phyloP scores from a whole-genome alignment of 92 coral and sea anemone species.

The Parazoanthus atlanticus region DNA sequence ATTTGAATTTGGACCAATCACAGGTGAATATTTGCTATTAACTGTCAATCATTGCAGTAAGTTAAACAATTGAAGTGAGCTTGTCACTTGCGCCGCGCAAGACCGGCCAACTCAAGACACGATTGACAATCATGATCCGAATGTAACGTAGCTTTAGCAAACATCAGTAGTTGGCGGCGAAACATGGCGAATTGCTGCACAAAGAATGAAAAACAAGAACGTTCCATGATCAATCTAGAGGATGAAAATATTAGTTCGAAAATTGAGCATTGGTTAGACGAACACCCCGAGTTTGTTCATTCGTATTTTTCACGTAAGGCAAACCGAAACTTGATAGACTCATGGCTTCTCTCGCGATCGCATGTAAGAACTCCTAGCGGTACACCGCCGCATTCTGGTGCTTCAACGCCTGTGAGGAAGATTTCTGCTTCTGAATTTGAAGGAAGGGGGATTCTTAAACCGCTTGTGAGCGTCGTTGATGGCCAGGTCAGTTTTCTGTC shows the following conservation, averaged over 20 bases:
- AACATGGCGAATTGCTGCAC: slow-evolving; percentile 94
- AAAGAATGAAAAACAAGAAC: slow-evolving; percentile 79
- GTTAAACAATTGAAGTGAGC: slow-evolving; percentile 93
- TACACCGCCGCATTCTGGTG: slow-evolving; percentile 99
- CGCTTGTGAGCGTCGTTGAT: slow-evolving; percentile 92
- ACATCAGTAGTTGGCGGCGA: slow-evolving; percentile 30
- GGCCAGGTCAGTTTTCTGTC: slow-evolving; percentile 97
- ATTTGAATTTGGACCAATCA: slow-evolving; percentile 59
- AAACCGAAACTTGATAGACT: slow-evolving; percentile 86
- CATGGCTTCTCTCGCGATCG: slow-evolving; percentile 92
- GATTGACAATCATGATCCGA: slow-evolving; percentile 25
- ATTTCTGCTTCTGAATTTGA: slow-evolving; percentile 99
- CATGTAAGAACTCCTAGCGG: slow-evolving; percentile 91
- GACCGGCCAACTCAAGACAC: slow-evolving; percentile 23
- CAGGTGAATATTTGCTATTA: slow-evolving; percentile 56
- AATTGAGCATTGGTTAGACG: slow-evolving; percentile 95
- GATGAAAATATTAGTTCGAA: slow-evolving; percentile 77
- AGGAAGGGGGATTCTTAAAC: slow-evolving; percentile 96
- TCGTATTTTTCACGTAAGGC: slow-evolving; percentile 99
- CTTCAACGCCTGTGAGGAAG: slow-evolving; percentile 98
- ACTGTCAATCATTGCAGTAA: slow-evolving; percentile 86
- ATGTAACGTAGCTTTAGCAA: slow-evolving; percentile 12
- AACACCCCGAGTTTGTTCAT: slow-evolving; percentile 98
- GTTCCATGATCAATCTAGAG: slow-evolving; percentile 73
- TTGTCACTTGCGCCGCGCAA: slow-evolving; percentile 55